phyloP scores from a whole-genome alignment of 2,797 vertebrate species.

The Adelosebastes latens region DNA sequence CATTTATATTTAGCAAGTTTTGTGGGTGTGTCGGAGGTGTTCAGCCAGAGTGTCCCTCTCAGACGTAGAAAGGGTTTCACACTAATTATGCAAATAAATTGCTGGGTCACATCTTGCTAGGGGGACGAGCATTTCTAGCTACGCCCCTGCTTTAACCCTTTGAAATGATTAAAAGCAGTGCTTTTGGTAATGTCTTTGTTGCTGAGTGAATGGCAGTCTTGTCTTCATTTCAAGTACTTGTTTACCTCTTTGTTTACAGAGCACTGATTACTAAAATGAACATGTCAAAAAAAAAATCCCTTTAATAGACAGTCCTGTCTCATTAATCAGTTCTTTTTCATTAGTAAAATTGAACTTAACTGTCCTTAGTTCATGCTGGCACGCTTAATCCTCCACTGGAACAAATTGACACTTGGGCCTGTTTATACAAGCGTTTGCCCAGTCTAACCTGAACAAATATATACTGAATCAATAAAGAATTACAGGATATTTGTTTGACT shows the following conservation, averaged over 20 bases:
- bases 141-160: background rate
- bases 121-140: background rate
- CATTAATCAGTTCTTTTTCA: slow-evolving; percentile 35
- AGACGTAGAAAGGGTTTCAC: background rate
- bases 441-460: slow-evolving; percentile 73
- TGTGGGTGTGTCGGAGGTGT: slow-evolving; percentile 2
- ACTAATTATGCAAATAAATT: slow-evolving; percentile 22
- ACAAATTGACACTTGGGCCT: slow-evolving; percentile 56
- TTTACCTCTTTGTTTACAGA: slow-evolving; percentile 18
- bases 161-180: background rate
- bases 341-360: slow-evolving; percentile 35
- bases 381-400: slow-evolving; percentile 49
- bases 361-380: slow-evolving; percentile 22
- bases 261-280: background rate
- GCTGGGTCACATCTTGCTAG: background rate
- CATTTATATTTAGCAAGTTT: slow-evolving; percentile 14
- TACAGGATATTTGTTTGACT: slow-evolving; percentile 76
- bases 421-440: slow-evolving; percentile 59
- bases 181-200: background rate
- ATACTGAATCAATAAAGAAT: slow-evolving; percentile 77
- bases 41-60: background rate
- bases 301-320: background rate
- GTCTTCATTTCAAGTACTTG: background rate
- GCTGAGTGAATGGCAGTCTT: background rate
- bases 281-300: slow-evolving; percentile 8